Percentiles rank a stretch among this genome's conserved stretches.
phyloP scores from a whole-genome alignment of 64 coral and sea anemone species.

The Pocillopora verrucosa region DNA sequence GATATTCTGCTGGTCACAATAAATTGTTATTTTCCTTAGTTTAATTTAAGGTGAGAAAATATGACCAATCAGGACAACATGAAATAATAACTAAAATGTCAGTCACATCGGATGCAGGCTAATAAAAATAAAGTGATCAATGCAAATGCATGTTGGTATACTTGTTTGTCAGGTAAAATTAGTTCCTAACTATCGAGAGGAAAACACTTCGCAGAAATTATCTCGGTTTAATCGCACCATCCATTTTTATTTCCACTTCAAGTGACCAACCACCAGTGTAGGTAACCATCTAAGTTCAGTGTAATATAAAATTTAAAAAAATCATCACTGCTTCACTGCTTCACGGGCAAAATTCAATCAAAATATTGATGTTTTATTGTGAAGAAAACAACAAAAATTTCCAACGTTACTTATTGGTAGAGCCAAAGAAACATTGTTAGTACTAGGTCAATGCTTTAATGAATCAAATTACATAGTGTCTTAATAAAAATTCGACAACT shows the following conservation, averaged over 20 bases:
- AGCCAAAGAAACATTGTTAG: neutral
- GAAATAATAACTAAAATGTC: neutral
- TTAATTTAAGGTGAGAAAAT: neutral
- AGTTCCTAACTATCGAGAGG: no score
- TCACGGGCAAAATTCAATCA: neutral
- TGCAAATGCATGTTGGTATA: neutral
- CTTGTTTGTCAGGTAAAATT: no score
- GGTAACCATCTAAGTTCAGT: neutral
- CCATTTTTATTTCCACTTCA: no score
- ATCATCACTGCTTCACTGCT: neutral
- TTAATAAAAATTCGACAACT: neutral
- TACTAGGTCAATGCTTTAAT: neutral
- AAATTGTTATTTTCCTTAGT: neutral
- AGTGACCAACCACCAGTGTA: neutral
- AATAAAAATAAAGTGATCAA: neutral
- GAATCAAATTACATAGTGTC: neutral
- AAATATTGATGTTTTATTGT: constrained; percentile 12
- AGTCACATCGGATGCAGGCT: neutral
- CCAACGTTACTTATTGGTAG: neutral
- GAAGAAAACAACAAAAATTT: neutral
- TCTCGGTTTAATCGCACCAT: no score
- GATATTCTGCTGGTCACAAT: neutral
- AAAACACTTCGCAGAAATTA: no score
- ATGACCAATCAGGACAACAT: neutral
- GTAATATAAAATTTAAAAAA: neutral